These are phyloP conservation scores for Rhamnusium bicolor DNA, from an alignment of 2,888 invertebrate genomes.

Conservation along the genomic window DNA sequence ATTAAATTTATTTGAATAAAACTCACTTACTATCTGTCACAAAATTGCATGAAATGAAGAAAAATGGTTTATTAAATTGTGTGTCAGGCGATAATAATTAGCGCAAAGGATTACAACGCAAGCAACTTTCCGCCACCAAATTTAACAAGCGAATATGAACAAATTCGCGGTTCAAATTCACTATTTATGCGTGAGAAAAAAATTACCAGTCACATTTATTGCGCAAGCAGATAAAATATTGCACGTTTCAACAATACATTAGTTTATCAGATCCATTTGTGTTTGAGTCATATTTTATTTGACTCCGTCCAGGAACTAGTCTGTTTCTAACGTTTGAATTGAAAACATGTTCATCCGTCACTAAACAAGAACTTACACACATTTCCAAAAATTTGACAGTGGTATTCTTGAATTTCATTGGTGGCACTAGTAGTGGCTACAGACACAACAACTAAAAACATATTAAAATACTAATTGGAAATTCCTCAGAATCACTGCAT, in stretches of 20 bases:
- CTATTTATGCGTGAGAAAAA: constrained; percentile 20
- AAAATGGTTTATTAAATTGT: neutral
- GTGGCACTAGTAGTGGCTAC: neutral
- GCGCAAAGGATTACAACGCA: neutral
- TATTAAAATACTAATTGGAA: no score
- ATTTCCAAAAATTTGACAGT: constrained; percentile 24
- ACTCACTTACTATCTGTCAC: no score
- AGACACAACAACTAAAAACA: neutral
- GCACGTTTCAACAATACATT: constrained; percentile 19
- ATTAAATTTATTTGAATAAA: constrained; percentile 12
- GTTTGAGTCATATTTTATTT: constrained; percentile 13
- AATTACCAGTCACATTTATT: constrained; percentile 26
- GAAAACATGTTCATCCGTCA: constrained; percentile 16
- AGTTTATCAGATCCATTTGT: constrained; percentile 3
- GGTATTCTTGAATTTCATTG: constrained; percentile 4
- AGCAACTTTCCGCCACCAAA: neutral
- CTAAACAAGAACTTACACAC: neutral
- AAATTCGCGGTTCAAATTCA: constrained; percentile 8
- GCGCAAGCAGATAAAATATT: constrained; percentile 30
- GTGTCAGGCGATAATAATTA: neutral
- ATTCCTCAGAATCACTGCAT: neutral
- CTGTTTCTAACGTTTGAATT: neutral
- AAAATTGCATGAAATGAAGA: neutral
- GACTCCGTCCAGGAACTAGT: constrained; percentile 3
- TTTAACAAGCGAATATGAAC: constrained; percentile 18